Percentiles rank a stretch among this genome's conserved stretches.
These are phyloP conservation scores for Euzetes globulus DNA, from an alignment of 2,888 invertebrate genomes.

Conservation along the genomic window DNA sequence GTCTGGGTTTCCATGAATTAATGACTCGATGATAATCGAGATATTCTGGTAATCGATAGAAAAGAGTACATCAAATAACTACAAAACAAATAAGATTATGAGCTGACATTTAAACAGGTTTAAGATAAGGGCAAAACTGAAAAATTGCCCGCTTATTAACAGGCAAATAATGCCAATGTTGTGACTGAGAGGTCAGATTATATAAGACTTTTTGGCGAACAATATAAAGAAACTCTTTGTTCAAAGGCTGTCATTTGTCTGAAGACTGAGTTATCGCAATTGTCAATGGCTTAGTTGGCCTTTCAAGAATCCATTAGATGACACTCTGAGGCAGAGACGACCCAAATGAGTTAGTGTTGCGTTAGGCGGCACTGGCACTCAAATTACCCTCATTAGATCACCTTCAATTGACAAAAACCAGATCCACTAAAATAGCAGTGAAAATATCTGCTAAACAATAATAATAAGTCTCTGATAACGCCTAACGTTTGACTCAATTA, in stretches of 20 bases:
- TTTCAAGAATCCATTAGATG: slow-evolving; percentile 12
- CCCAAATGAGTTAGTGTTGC: background rate
- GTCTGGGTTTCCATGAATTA: background rate
- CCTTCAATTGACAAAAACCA: slow-evolving; percentile 23
- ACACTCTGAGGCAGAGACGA: background rate
- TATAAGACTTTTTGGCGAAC: background rate
- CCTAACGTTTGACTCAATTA: slow-evolving; percentile 9
- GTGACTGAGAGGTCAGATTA: background rate
- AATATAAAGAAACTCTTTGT: slow-evolving; percentile 7
- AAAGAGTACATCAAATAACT: background rate
- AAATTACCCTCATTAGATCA: slow-evolving; percentile 28
- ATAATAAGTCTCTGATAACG: slow-evolving; percentile 16
- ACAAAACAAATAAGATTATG: background rate
- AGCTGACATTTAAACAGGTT: background rate
- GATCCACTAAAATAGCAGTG: slow-evolving; percentile 5
- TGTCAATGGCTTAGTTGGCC: slow-evolving; percentile 26
- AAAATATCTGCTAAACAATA: slow-evolving; percentile 19
- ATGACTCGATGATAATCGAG: slow-evolving; percentile 4
- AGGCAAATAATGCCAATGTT: background rate
- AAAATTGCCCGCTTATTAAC: background rate
- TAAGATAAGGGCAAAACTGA: background rate
- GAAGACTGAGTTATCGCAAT: background rate
- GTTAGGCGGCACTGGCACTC: background rate
- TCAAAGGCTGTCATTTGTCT: slow-evolving; percentile 17
- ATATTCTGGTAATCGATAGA: background rate